Conservation (phyloP, 2,113 vertebrate genomes). For the Tylochromis polylepis region DNA sequence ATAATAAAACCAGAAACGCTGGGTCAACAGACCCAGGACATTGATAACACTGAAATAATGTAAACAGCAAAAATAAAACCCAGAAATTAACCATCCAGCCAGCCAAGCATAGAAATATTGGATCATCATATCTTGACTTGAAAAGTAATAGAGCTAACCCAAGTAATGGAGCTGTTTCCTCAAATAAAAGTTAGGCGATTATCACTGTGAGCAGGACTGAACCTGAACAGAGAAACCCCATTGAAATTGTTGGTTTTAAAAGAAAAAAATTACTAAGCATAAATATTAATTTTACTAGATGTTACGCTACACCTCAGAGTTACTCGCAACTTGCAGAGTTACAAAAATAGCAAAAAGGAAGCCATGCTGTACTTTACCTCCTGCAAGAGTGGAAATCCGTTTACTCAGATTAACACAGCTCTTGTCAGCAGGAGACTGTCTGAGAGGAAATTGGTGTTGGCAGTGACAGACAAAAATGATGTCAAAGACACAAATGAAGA, state of each 20-base stretch:
- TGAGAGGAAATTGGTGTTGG: neutral
- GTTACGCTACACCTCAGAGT: neutral
- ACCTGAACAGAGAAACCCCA: fast-evolving
- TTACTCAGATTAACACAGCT: neutral
- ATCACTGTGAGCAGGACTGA: neutral
- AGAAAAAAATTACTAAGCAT: neutral
- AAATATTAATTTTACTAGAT: neutral
- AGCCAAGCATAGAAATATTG: neutral
- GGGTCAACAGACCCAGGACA: too few species aligned
- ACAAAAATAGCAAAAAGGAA: neutral
- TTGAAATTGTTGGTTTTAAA: neutral
- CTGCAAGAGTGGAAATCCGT: neutral
- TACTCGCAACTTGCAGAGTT: neutral
- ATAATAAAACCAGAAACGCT: too few species aligned
- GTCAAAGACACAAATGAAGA: neutral
- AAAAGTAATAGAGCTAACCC: neutral
- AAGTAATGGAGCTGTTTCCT: neutral
- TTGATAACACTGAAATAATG: too few species aligned
- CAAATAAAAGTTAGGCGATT: neutral
- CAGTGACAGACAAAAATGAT: neutral
- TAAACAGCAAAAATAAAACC: neutral
- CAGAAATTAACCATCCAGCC: neutral
- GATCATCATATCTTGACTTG: neutral
- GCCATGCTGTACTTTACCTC: neutral
- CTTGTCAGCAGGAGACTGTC: neutral